These are phyloP conservation scores for Taphrorychus bicolor DNA, from an alignment of 2,888 invertebrate genomes.

Conservation along the genomic window DNA sequence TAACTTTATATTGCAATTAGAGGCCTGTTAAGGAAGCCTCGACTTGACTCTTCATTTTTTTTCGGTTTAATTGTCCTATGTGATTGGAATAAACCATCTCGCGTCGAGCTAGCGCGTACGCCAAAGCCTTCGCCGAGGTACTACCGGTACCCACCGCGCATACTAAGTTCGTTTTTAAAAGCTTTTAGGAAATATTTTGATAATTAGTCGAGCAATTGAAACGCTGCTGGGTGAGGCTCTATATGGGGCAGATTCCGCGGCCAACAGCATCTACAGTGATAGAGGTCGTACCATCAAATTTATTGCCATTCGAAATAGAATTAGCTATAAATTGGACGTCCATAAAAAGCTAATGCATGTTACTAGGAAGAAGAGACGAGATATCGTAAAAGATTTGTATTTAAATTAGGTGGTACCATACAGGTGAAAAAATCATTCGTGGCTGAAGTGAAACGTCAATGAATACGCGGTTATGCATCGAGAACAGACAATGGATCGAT, in stretches of 20 bases:
- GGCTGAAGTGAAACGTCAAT: neutral
- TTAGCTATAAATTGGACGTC: neutral
- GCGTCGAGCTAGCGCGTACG: constrained; percentile 6
- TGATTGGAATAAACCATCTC: constrained; percentile 20
- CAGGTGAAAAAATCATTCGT: neutral
- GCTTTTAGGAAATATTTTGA: neutral
- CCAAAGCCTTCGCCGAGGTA: neutral
- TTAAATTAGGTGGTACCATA: too few species aligned
- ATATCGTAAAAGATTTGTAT: too few species aligned
- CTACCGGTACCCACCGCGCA: neutral
- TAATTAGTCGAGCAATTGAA: neutral
- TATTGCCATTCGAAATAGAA: neutral
- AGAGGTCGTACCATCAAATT: neutral
- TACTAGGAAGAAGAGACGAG: too few species aligned
- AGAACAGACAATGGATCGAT: neutral
- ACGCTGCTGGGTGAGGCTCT: neutral
- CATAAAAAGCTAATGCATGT: neutral
- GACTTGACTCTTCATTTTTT: constrained; percentile 15
- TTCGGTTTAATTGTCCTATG: constrained; percentile 27
- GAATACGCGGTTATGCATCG: neutral
- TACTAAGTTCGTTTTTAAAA: neutral
- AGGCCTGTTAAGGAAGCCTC: constrained; percentile 13
- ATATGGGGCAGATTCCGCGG: neutral
- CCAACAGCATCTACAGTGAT: neutral
- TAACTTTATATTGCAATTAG: constrained; percentile 23